Evolutionary conservation across 2,113 vertebrate genomes (phyloP), one percentile per base, ranked within the genome.

Genomic region (Psammodynastes pulverulentus): DNA sequence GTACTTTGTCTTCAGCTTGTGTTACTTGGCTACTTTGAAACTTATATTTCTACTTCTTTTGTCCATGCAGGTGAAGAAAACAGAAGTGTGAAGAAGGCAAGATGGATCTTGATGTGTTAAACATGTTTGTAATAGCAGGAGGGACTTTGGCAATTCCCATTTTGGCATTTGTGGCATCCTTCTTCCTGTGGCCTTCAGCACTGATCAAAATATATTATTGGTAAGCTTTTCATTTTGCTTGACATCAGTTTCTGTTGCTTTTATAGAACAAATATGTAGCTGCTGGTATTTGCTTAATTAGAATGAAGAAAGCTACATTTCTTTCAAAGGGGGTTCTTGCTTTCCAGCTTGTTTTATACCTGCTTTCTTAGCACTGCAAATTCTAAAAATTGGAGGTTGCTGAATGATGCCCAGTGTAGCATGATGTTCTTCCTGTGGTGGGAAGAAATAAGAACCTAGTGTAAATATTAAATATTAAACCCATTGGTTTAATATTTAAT

Each of bases 121-220:
- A 99, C 96, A 97, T 99, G 98, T 96, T 98, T 53, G 92, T 98
- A 89, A 97, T 99, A 0, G 98, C 98, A 0, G 98, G 98, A 0
- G 97, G 98, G n/a, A 97, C 98, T 0, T 96, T 99, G 94, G 97
- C 98, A 17, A 97, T 99, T 51, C 99, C 98, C 0, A 97, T 99
- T 92, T 95, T 99, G 95, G 98, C 98, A 43, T 98, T 99, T 0
- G 93, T 98, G 10, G 97, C 98, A 29, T 98, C 98, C 0, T 98
- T 98, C 92, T 95, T 98, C 17, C 96, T 99, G 84, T 98, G 98
- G 98, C 99, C 99, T 45, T 98, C 98, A 0, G 97, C 95, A 0
- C 96, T 99, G 29, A 98, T 99, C 54, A 98, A 94, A 92, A 98
- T 98, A 91, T 99, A 99, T 93, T 98, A 99, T 95, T 99, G 99